Evolutionary conservation across 1,140 invertebrate species (phyloP).

Genomic region (Lepidurus apus): DNA sequence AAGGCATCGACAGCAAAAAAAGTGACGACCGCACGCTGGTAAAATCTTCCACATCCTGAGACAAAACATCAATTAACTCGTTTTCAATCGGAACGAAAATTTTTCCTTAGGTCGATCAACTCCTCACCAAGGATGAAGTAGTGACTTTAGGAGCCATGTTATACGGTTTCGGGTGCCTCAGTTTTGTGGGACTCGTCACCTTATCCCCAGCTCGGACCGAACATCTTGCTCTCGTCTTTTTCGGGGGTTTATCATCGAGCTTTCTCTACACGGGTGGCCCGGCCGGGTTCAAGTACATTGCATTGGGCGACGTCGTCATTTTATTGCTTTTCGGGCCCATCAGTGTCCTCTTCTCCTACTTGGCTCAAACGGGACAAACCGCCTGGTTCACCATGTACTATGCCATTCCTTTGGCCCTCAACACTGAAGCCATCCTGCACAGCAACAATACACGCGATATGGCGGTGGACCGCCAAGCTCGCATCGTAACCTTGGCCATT

Average conservation of each 20-base stretch:
- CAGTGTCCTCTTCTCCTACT: slow-evolving; percentile 87
- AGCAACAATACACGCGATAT: slow-evolving; percentile 90
- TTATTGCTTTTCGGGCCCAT: slow-evolving; percentile 90
- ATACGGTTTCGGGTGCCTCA: slow-evolving; percentile 80
- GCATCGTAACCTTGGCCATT: slow-evolving; percentile 88
- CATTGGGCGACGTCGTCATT: slow-evolving; percentile 80
- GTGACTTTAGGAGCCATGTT: slow-evolving; percentile 78
- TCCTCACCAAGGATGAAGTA: slow-evolving; percentile 77
- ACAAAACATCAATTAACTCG: too few species aligned
- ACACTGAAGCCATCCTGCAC: slow-evolving; percentile 90
- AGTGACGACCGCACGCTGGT: slow-evolving; percentile 89
- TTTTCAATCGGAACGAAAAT: background rate
- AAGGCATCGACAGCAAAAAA: slow-evolving; percentile 83
- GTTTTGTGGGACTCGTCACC: slow-evolving; percentile 70
- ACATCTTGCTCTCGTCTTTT: slow-evolving; percentile 87
- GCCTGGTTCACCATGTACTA: slow-evolving; percentile 84
- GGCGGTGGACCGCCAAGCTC: slow-evolving; percentile 73
- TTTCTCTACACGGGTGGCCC: slow-evolving; percentile 80
- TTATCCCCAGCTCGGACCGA: slow-evolving; percentile 87
- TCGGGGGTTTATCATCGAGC: slow-evolving; percentile 91
- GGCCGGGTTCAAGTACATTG: slow-evolving; percentile 88
- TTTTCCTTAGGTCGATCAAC: slow-evolving; percentile 38
- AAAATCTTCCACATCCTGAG: slow-evolving; percentile 53
- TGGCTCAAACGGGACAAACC: slow-evolving; percentile 80
- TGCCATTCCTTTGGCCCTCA: slow-evolving; percentile 85